These are phyloP conservation scores for Proctacanthus coquilletti DNA, from an alignment of 1,140 invertebrate species.

Conservation along the genomic window DNA sequence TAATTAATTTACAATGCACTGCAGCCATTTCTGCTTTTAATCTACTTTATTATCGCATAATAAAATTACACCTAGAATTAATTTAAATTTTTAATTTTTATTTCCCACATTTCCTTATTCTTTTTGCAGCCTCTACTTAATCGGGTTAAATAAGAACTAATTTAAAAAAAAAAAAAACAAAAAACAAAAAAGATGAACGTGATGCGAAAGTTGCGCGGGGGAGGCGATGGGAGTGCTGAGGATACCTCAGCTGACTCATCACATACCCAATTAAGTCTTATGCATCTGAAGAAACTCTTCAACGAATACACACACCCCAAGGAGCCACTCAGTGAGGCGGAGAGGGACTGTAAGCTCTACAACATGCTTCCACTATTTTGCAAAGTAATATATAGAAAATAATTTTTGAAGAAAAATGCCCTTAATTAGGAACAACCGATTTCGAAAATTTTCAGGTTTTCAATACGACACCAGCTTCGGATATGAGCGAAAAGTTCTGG, in stretches of 20 bases:
- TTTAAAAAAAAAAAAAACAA: background rate
- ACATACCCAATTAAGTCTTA: constrained; percentile 76
- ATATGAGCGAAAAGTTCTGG: constrained; percentile 92
- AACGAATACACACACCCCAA: constrained; percentile 81
- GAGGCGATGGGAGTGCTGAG: constrained; percentile 26
- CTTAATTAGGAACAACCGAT: background rate
- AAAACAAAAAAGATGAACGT: constrained; percentile 54
- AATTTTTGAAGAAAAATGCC: background rate
- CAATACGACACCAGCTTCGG: constrained; percentile 70
- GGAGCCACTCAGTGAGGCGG: constrained; percentile 59
- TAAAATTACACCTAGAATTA: too few relatives aligned
- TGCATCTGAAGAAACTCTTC: constrained; percentile 92
- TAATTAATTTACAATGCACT: too few relatives aligned
- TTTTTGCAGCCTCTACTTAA: too few relatives aligned
- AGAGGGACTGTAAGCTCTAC: constrained; percentile 88
- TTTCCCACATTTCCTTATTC: too few relatives aligned
- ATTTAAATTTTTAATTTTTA: too few relatives aligned
- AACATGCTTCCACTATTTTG: constrained; percentile 97
- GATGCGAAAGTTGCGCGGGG: constrained; percentile 66
- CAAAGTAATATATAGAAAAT: constrained; percentile 51
- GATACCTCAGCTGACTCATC: constrained; percentile 42
- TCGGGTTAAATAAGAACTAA: too few relatives aligned
- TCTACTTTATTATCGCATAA: too few relatives aligned
- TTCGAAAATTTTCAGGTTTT: constrained; percentile 54
- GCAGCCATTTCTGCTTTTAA: too few relatives aligned